Percentiles rank a stretch among this genome's conserved stretches.
phyloP scores from a whole-genome alignment of 2,888 invertebrate species.

The Ochropleura leucogaster region DNA sequence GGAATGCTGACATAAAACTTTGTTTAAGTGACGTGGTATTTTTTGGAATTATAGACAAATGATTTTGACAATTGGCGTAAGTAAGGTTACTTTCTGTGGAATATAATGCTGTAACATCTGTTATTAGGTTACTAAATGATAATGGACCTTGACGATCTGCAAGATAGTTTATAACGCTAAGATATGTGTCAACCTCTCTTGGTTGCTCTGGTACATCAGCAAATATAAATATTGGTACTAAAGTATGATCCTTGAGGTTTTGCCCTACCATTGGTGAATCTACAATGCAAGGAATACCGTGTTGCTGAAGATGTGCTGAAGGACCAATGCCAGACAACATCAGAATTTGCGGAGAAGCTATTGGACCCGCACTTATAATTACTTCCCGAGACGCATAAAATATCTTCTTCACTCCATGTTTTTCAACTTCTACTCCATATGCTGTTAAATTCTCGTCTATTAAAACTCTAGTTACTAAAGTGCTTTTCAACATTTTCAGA shows the following conservation, averaged over 20 bases:
- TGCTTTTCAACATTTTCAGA: constrained; percentile 44
- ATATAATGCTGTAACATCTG: constrained; percentile 44
- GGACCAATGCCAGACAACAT: constrained; percentile 85
- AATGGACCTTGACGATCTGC: constrained; percentile 35
- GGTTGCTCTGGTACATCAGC: constrained; percentile 37
- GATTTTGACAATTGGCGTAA: constrained; percentile 41
- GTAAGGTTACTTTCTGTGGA: constrained; percentile 29
- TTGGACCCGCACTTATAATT: constrained; percentile 80
- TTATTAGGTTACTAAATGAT: constrained; percentile 25
- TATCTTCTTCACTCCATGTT: constrained; percentile 8
- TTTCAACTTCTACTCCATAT: constrained; percentile 55
- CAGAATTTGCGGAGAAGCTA: constrained; percentile 81
- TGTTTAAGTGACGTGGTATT: constrained; percentile 24
- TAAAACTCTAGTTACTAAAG: constrained; percentile 53
- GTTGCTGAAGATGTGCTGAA: constrained; percentile 68
- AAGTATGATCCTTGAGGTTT: constrained; percentile 82
- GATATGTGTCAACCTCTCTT: constrained; percentile 19
- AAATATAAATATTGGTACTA: constrained; percentile 43
- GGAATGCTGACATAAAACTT: constrained; percentile 17
- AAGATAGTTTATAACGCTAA: constrained; percentile 38
- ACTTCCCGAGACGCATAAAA: constrained; percentile 71
- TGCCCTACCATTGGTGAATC: constrained; percentile 79
- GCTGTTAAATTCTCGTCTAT: constrained; percentile 40
- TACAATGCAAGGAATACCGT: constrained; percentile 72
- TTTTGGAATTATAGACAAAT: constrained; percentile 28